These are phyloP conservation scores for Latheticus oryzae DNA, from an alignment of 2,888 invertebrate genomes.

Conservation along the genomic window DNA sequence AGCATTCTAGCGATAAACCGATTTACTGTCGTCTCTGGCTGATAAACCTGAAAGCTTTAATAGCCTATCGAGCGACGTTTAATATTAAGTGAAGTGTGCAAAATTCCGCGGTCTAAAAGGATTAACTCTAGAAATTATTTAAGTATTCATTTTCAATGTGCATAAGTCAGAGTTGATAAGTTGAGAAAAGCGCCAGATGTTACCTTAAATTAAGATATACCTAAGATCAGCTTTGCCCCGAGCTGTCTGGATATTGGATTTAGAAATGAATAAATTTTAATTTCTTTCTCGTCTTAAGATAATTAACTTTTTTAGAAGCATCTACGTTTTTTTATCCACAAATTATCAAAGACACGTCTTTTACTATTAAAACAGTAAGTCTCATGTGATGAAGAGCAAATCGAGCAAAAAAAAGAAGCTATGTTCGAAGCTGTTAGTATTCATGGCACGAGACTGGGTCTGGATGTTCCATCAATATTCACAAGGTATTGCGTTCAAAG, in stretches of 20 bases:
- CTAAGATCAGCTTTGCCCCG: conserved; percentile 54
- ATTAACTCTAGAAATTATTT: conserved; percentile 50
- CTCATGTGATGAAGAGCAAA: conserved; percentile 43
- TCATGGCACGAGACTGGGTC: conserved; percentile 55
- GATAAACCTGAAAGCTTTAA: conserved; percentile 42
- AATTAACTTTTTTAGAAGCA: conserved; percentile 39
- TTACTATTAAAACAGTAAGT: conserved; percentile 23
- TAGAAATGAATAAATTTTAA: conserved; percentile 64
- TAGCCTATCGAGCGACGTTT: conserved; percentile 42
- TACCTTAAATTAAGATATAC: conserved; percentile 57
- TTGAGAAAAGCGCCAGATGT: conserved; percentile 61
- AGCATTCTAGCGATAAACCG: conserved; percentile 38
- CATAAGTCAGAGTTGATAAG: conserved; percentile 59
- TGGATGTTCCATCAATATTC: conserved; percentile 61
- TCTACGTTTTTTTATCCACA: neutral
- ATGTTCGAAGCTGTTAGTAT: conserved; percentile 50
- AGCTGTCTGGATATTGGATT: conserved; percentile 58
- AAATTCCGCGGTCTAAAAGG: conserved; percentile 44
- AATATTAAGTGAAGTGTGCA: conserved; percentile 43
- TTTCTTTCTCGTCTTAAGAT: conserved; percentile 52
- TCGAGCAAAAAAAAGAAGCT: conserved; percentile 43
- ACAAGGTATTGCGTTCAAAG: conserved; percentile 61
- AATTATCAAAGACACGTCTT: conserved; percentile 24
- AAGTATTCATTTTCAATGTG: conserved; percentile 55
- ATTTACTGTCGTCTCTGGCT: conserved; percentile 38